Evolutionary conservation across 2,888 invertebrate genomes (phyloP).

Genomic region (Furcula furcula): DNA sequence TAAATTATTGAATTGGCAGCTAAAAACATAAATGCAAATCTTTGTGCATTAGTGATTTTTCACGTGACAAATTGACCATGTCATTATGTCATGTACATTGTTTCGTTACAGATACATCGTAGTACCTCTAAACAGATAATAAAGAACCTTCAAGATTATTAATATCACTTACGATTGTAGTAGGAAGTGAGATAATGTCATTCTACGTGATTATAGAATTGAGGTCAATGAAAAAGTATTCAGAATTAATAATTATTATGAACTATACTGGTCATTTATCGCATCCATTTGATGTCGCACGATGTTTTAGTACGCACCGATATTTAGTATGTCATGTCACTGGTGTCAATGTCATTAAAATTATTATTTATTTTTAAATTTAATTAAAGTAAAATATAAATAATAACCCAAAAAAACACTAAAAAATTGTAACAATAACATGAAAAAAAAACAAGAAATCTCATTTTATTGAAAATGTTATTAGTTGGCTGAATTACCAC

Average conservation of each 20-base stretch:
- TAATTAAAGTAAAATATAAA: no score
- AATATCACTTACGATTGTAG: slow-evolving; percentile 28
- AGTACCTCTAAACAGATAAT: slow-evolving; percentile 21
- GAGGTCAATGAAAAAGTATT: slow-evolving; percentile 44
- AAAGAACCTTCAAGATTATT: slow-evolving; percentile 30
- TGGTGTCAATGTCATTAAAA: no score
- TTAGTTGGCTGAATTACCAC: no score
- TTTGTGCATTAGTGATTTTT: not conserved
- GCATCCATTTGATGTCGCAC: slow-evolving; percentile 1
- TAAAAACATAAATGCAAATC: no score
- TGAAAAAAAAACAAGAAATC: no score
- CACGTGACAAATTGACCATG: not conserved
- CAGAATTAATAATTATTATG: slow-evolving; percentile 1
- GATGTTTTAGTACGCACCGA: no score
- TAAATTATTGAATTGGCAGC: no score
- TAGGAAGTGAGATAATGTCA: slow-evolving; percentile 45
- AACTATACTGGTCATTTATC: slow-evolving; percentile 9
- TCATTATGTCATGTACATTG: not conserved
- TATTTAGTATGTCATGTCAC: no score
- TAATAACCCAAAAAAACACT: no score
- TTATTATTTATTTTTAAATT: no score
- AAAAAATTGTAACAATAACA: no score
- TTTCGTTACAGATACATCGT: not conserved
- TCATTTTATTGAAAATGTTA: no score
- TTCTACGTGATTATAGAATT: slow-evolving; percentile 35